These are phyloP conservation scores for Cotesia congregata DNA, from an alignment of 2,888 invertebrate genomes.

Conservation along the genomic window DNA sequence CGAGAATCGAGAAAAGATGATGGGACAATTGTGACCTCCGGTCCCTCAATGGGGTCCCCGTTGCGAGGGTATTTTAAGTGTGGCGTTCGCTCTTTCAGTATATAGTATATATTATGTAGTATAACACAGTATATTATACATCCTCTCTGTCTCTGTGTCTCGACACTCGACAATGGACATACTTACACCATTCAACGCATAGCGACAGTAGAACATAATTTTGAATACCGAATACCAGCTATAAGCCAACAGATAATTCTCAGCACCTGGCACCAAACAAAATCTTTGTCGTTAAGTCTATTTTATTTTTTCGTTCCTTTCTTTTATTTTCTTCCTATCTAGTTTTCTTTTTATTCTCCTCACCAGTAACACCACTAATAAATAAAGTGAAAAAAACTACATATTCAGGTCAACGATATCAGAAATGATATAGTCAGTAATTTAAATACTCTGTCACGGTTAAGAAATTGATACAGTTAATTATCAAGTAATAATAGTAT, in stretches of 20 bases:
- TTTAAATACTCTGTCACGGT: background rate
- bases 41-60: conserved; percentile 39
- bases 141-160: background rate
- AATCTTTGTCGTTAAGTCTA: background rate
- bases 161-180: too few species aligned
- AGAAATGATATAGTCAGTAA: background rate
- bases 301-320: background rate
- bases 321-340: too few species aligned
- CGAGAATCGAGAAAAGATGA: conserved; percentile 5
- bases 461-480: background rate
- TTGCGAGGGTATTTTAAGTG: conserved; percentile 45
- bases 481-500: background rate
- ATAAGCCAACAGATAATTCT: background rate
- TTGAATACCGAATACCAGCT: background rate
- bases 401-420: background rate
- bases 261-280: background rate
- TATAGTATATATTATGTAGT: background rate
- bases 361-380: too few species aligned
- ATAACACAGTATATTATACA: background rate
- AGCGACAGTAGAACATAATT: background rate
- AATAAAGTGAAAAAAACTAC: background rate
- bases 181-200: background rate
- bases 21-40: conserved; percentile 23
- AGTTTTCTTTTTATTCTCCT: too few species aligned
- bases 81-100: conserved; percentile 29